phyloP scores from a whole-genome alignment of 2,113 vertebrate genomes.

The Microtus richardsoni region DNA sequence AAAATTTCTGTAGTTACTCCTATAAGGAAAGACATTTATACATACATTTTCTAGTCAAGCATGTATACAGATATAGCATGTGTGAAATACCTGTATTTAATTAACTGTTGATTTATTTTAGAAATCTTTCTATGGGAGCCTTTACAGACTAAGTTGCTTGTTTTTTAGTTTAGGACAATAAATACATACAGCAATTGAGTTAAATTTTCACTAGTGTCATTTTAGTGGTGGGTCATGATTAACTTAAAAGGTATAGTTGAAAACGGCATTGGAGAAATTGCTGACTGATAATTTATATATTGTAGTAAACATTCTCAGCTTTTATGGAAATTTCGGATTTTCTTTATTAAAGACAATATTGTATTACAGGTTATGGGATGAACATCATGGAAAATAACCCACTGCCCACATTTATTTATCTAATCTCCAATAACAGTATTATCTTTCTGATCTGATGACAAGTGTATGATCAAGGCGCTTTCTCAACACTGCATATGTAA shows the following conservation, averaged over 20 bases:
- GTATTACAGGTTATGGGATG: neutral
- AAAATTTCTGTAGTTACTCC: neutral
- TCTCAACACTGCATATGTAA: neutral
- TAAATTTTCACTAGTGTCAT: neutral
- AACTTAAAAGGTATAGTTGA: neutral
- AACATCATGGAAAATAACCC: neutral
- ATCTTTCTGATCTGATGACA: neutral
- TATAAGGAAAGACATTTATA: neutral
- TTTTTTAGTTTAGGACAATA: neutral
- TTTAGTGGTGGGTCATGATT: neutral
- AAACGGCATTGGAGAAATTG: neutral
- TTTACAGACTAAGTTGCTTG: neutral
- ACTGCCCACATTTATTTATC: neutral
- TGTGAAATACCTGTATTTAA: neutral
- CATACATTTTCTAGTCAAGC: neutral
- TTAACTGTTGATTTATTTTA: conserved; percentile 24
- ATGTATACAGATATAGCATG: neutral
- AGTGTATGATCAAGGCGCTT: neutral
- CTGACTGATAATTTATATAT: neutral
- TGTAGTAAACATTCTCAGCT: neutral
- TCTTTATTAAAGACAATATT: neutral
- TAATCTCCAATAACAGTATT: neutral
- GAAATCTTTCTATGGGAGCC: neutral
- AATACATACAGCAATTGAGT: neutral
- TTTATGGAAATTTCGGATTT: neutral